A percentile compares a stretch with the other conserved stretches of the same genome.
phyloP scores from a whole-genome alignment of 2,888 invertebrate species.

The Melanotus villosus region DNA sequence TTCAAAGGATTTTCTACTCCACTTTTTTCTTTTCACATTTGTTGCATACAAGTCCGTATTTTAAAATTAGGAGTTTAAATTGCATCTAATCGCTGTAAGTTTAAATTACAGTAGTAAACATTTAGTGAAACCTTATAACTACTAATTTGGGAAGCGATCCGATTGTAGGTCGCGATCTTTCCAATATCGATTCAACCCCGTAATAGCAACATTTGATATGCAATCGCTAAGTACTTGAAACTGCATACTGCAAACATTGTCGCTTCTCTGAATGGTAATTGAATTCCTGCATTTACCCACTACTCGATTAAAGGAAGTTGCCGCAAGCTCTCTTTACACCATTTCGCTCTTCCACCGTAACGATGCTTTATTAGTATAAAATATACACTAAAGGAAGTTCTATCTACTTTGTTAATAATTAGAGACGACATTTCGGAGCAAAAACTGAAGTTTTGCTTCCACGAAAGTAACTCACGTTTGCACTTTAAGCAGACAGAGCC shows the following conservation, averaged over 20 bases:
- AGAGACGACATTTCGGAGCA: background rate
- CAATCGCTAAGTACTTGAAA: constrained; percentile 22
- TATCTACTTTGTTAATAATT: background rate
- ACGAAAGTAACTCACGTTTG: background rate
- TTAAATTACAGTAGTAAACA: too few relatives aligned
- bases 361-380: constrained; percentile 4
- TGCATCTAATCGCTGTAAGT: too few relatives aligned
- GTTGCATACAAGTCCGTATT: too few relatives aligned
- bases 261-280: constrained; percentile 39
- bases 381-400: constrained; percentile 8
- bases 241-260: constrained; percentile 36
- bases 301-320: constrained; percentile 32
- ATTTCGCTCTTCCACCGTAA: background rate
- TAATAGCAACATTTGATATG: constrained; percentile 6
- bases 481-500: background rate
- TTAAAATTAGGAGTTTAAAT: too few relatives aligned
- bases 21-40: too few relatives aligned
- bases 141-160: too few relatives aligned
- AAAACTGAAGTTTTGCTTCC: constrained; percentile 2
- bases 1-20: too few relatives aligned
- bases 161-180: constrained; percentile 13
- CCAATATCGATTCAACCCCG: constrained; percentile 10
- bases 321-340: constrained; percentile 6
- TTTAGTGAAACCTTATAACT: too few relatives aligned
- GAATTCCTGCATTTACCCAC: constrained; percentile 28